These are phyloP conservation scores for Carettochelys insculpta DNA, from an alignment of 2,113 vertebrate species.

Conservation along the genomic window DNA sequence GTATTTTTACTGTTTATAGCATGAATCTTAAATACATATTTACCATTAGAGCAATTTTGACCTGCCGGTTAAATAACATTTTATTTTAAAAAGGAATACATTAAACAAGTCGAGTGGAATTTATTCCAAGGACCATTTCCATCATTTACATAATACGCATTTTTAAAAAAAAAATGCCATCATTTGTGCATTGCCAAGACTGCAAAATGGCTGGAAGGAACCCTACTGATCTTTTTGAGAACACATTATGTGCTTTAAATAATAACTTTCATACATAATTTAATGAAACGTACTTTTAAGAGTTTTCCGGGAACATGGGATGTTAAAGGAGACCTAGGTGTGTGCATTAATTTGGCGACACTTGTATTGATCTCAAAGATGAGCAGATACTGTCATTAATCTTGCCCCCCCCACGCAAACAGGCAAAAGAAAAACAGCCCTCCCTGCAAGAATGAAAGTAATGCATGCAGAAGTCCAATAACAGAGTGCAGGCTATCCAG, in stretches of 20 bases:
- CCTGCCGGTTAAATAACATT: background rate
- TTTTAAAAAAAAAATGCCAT: background rate
- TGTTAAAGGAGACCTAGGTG: background rate
- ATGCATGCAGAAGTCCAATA: background rate
- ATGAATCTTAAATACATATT: background rate
- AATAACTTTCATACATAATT: background rate
- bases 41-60: background rate
- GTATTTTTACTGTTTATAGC: background rate
- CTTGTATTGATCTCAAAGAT: background rate
- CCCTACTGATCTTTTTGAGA: background rate
- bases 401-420: no score
- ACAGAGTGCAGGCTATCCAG: background rate
- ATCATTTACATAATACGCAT: background rate
- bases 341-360: background rate
- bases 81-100: background rate
- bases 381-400: background rate
- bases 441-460: background rate
- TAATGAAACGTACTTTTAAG: background rate
- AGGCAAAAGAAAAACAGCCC: background rate
- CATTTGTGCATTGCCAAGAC: background rate
- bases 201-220: conserved; percentile 1
- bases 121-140: background rate
- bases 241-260: fast-evolving
- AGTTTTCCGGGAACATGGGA: background rate
- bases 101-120: background rate